A percentile compares a stretch with the other conserved stretches of the same genome.
Conservation (phyloP, 2,113 vertebrate genomes). For the Reinhardtius hippoglossoides region DNA sequence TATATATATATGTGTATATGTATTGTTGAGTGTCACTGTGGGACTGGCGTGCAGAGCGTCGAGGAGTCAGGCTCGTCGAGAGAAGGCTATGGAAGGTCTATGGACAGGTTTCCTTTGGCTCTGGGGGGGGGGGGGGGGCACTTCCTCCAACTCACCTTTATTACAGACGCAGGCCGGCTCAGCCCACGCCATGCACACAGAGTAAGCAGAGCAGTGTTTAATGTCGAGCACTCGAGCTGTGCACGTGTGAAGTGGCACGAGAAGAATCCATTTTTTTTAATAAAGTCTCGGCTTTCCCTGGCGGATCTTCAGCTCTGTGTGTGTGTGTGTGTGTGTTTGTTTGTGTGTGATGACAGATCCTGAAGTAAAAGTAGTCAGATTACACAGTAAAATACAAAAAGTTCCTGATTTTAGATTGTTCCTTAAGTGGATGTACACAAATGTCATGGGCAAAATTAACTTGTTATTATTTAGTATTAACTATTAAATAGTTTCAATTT, state of each 20-base stretch:
- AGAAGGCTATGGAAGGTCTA: slow-evolving; percentile 73
- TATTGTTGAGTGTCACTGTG: slow-evolving; percentile 47
- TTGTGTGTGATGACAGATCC: background rate
- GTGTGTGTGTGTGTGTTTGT: slow-evolving; percentile 6
- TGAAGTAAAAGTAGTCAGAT: background rate
- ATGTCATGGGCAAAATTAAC: background rate
- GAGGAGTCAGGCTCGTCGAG: slow-evolving; percentile 60
- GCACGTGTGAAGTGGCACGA: slow-evolving; percentile 50
- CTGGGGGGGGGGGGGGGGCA: slow-evolving; percentile 20
- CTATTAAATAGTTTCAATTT: background rate
- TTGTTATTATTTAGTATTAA: background rate
- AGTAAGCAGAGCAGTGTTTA: slow-evolving; percentile 49
- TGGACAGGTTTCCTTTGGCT: slow-evolving; percentile 82
- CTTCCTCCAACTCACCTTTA: slow-evolving; percentile 62
- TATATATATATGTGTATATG: background rate
- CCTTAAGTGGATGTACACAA: no score
- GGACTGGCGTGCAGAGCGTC: slow-evolving; percentile 53
- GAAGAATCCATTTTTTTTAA: slow-evolving; percentile 41
- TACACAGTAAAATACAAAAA: background rate
- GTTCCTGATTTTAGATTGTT: no score
- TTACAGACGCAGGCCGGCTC: slow-evolving; percentile 54
- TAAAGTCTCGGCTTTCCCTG: slow-evolving; percentile 42
- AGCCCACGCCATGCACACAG: slow-evolving; percentile 67
- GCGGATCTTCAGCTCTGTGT: slow-evolving; percentile 38
- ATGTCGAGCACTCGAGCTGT: slow-evolving; percentile 53